Evolutionary conservation across 2,888 invertebrate genomes (phyloP).

Genomic region (Eristalinus aeneus): DNA sequence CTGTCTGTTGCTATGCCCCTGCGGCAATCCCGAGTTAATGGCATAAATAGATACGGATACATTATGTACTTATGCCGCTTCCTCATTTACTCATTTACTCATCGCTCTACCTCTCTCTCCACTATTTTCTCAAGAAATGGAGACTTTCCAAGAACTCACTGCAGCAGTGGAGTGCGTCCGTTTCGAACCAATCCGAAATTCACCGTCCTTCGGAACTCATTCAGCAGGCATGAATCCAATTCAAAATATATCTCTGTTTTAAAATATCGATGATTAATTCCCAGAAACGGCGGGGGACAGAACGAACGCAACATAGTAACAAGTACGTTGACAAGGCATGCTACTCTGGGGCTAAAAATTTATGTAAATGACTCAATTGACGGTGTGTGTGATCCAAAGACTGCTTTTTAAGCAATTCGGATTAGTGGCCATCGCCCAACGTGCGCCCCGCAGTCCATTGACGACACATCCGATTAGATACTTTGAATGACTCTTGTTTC

Average conservation of each 20-base stretch:
- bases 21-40: conserved; percentile 26
- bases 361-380: conserved; percentile 37
- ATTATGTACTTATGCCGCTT: neutral
- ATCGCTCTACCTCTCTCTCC: neutral
- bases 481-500: neutral
- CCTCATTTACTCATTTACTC: conserved; percentile 33
- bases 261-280: conserved; percentile 36
- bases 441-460: neutral
- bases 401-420: conserved; percentile 3
- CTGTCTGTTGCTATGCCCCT: conserved; percentile 8
- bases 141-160: conserved; percentile 42
- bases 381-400: conserved; percentile 30
- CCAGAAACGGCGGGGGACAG: conserved; percentile 9
- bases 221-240: neutral
- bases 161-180: neutral
- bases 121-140: conserved; percentile 27
- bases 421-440: neutral
- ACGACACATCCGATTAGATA: neutral
- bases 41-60: neutral
- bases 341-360: neutral
- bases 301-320: conserved; percentile 20
- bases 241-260: neutral
- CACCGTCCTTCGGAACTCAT: neutral
- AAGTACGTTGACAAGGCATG: neutral
- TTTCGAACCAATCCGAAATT: neutral